Evolutionary conservation across 2,113 vertebrate genomes (phyloP), one percentile per base, ranked within the genome.

Genomic region (Oryzias curvinotus): DNA sequence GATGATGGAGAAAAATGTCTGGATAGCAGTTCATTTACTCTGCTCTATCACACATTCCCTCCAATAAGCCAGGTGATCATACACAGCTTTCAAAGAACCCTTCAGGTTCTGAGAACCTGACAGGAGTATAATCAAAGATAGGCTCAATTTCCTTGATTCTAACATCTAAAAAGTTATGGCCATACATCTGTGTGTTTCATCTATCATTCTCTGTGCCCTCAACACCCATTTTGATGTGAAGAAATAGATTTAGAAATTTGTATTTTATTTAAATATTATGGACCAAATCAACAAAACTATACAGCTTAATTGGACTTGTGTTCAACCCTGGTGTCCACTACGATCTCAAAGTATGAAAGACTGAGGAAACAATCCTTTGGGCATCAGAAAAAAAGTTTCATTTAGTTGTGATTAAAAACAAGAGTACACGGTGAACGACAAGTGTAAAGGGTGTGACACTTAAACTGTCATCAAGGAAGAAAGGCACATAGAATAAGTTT

Each of bases 21-120:
- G 25, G 45, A 70, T 54, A 68, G 61, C 28, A 48, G 66, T 68
- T 73, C 73, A 63, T 69, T 75, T 73, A 71, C 68, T 50, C 43
- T 43, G n/a, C 41, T 2, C 53, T 58, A 50, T 73, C 63, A 62
- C 64, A 65, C 57, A 53, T 30, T 30, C 47, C 42, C 57, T 63
- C n/a, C 25, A 60, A 46, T 12, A n/a, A 77, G 69, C 69, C 60
- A 61, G 62, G 59, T 43, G 65, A 65, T 52, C 52, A 62, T 71
- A 61, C 57, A 26, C 45, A 62, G 52, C 71, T 60, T 47, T 69
- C 42, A 68, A 62, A 57, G 48, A 66, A 53, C 54, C 49, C 48
- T 57, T 69, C 57, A 57, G 43, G 45, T 77, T 72, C 60, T 62
- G 15, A 57, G 65, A 80, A 42, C 52, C 48, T 14, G 5, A 48